These are phyloP conservation scores for Pachyseris speciosa DNA, from an alignment of 64 coral and sea anemone genomes.

Conservation along the genomic window DNA sequence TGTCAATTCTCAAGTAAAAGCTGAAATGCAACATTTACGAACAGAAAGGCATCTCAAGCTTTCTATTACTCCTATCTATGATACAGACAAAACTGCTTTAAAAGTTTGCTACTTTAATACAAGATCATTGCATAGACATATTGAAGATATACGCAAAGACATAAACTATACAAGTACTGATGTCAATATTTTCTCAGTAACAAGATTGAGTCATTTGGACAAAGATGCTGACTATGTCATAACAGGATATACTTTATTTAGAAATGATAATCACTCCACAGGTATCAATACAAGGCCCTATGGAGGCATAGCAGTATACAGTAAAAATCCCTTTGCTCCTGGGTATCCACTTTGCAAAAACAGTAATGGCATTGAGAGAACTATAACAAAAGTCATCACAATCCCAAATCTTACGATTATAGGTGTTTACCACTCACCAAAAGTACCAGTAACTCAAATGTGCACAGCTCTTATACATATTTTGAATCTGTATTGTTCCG, in stretches of 20 bases:
- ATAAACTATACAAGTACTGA: slow-evolving; percentile 9
- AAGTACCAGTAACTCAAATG: slow-evolving; percentile 6
- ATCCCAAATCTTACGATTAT: not conserved
- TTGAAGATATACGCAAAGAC: slow-evolving; percentile 16
- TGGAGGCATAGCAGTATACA: slow-evolving; percentile 18
- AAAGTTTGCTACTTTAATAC: slow-evolving; percentile 2
- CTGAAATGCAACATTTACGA: slow-evolving; percentile 47
- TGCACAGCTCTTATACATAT: slow-evolving; percentile 2
- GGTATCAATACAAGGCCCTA: not conserved
- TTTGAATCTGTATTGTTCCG: not conserved
- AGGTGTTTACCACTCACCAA: slow-evolving; percentile 12
- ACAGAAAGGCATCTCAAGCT: not conserved
- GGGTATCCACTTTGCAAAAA: slow-evolving; percentile 11
- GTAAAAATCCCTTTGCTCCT: not conserved
- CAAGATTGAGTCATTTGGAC: slow-evolving; percentile 46
- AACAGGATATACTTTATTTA: slow-evolving; percentile 15
- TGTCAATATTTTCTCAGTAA: slow-evolving; percentile 52
- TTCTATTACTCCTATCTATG: not conserved
- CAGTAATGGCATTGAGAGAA: not conserved
- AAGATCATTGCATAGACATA: slow-evolving; percentile 1
- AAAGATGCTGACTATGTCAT: slow-evolving; percentile 22
- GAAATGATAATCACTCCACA: slow-evolving; percentile 22
- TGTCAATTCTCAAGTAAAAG: slow-evolving; percentile 13
- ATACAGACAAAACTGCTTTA: not conserved
- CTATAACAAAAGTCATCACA: not conserved